Base-by-base conservation (phyloP, 1,140 invertebrate species). In the Diploscapter pachys region DNA sequence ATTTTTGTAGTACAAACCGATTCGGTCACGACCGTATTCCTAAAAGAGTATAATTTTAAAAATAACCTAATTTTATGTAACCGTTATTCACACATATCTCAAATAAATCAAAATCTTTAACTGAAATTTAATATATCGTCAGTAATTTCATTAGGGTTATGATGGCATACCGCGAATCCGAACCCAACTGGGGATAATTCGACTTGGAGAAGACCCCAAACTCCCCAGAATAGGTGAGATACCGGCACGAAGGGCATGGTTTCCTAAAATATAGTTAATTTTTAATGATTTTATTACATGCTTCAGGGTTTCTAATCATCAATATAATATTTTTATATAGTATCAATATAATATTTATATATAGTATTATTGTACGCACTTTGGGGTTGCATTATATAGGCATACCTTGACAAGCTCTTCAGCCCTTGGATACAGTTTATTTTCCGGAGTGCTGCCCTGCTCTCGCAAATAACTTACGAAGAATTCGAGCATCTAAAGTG, bases 171-270 rank as follows among this genome's bases (percentile, higher is more conserved):
- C 51, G 83, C 78, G 76, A 84, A 84, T 48, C 83, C 83, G 59
- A 84, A 84, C 13, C 81, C 84, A 63, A 84, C 83, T 64, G 83
- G 83, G 4, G 84, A 85, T 9, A 84, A 78, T 77, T 84, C 84
- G 50, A 84, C 83, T 79, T 84, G 83, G 4, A 84, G 71, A 6
- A 84, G 67, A 9, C 83, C 83, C 83, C 83, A 84, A 62, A 84
- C 81, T 13, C 83, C 83, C 83, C 83, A 84, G 31, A 84, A 78
- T 11, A 84, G 75, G 72, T 85, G 84, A 3, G 84, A 84, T 3
- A 84, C 78, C 48, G 83, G 82, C 31, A 84, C 75, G 66, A 84
- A 84, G 5, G 83, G 83, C 67, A 80, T 63, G 3, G 83, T 85
- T 61, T 84, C 83, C 72, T 81, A 59, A 66, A 81, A 82, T 57